Conservation (phyloP, 2,113 vertebrate species). For the Fukomys damarensis region DNA sequence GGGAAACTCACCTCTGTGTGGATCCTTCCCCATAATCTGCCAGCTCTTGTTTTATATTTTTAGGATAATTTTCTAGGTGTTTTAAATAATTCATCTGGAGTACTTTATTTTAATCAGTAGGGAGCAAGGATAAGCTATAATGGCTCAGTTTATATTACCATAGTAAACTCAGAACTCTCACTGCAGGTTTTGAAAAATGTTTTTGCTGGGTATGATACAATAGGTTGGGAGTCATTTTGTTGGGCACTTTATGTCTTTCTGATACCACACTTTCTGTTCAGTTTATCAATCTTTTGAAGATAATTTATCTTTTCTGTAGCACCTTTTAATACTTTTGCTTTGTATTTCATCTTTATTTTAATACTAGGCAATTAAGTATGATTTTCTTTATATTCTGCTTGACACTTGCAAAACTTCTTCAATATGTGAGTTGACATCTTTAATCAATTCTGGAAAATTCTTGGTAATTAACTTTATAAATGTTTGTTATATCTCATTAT, state of each 20-base stretch:
- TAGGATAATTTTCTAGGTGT: neutral
- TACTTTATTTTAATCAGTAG: neutral
- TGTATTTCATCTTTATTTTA: conserved; percentile 35
- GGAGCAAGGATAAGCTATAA: neutral
- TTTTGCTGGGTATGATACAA: conserved; percentile 28
- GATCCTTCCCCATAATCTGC: neutral
- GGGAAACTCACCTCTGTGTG: neutral
- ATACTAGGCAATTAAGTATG: neutral
- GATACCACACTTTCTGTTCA: conserved; percentile 20
- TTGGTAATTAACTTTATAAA: conserved; percentile 31
- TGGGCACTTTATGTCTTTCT: neutral
- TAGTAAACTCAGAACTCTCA: neutral
- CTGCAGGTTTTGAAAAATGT: neutral
- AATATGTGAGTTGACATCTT: conserved; percentile 2
- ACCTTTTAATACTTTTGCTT: conserved; percentile 18
- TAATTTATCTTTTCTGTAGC: neutral
- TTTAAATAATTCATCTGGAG: neutral
- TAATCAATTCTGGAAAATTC: neutral
- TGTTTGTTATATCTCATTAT: neutral
- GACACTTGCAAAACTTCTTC: neutral
- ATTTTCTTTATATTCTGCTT: conserved; percentile 35
- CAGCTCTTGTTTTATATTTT: neutral
- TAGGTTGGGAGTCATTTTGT: neutral
- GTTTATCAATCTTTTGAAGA: neutral
- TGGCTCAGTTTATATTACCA: neutral